A percentile compares a stretch with the other conserved stretches of the same genome.
Conservation (phyloP, 2,113 vertebrate species). For the Percina caprodes region DNA sequence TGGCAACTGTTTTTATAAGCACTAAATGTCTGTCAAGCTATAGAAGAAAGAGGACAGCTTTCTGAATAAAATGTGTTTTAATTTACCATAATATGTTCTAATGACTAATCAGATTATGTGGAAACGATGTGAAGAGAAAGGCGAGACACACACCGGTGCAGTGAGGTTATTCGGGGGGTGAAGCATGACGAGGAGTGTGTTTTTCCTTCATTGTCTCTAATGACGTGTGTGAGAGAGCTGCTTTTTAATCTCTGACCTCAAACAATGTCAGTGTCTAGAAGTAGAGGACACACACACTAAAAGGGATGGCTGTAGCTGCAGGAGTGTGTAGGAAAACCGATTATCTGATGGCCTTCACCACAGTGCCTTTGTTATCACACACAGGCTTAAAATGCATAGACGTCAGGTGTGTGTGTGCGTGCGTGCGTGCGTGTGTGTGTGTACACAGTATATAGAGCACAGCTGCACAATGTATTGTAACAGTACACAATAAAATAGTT, state of each 20-base stretch:
- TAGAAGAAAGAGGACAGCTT: too few species aligned
- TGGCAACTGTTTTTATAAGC: too few species aligned
- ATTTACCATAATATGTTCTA: not conserved
- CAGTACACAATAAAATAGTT: too few species aligned
- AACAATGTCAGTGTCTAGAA: not conserved
- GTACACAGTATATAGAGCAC: too few species aligned
- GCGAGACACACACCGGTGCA: too few species aligned
- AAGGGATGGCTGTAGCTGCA: not conserved
- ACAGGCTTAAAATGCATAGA: slow-evolving; percentile 16
- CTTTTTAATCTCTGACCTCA: slow-evolving; percentile 21
- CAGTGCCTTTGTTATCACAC: slow-evolving; percentile 39
- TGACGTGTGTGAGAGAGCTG: not conserved
- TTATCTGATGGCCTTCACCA: slow-evolving; percentile 53
- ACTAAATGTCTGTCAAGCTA: too few species aligned
- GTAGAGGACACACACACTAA: slow-evolving; percentile 15
- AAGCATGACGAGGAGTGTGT: not conserved
- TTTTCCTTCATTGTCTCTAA: not conserved
- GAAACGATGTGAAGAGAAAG: not conserved
- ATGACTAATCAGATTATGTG: not conserved
- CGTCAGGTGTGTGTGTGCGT: not conserved
- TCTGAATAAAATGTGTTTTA: not conserved
- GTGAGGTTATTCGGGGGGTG: not conserved
- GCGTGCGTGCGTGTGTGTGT: too few species aligned
- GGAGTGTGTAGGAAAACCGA: slow-evolving; percentile 40
- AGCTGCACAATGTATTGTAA: too few species aligned